Evolutionary conservation across 2,797 vertebrate species (phyloP).

Genomic region (Pangasius macronema): DNA sequence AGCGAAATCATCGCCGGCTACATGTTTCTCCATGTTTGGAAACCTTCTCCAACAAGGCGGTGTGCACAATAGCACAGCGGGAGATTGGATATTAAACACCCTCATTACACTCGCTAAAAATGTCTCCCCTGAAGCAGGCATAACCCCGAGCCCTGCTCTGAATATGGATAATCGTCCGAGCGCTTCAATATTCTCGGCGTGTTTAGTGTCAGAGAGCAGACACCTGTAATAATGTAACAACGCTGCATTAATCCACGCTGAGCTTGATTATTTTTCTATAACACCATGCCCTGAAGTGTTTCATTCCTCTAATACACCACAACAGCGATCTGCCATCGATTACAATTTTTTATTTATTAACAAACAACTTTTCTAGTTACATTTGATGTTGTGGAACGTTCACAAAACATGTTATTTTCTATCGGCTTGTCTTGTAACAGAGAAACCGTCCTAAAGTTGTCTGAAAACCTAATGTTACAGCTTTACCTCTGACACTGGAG

Average conservation of each 20-base stretch:
- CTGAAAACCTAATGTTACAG: too few relatives aligned
- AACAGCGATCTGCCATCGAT: background rate
- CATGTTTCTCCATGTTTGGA: slow-evolving; percentile 48
- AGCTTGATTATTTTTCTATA: background rate
- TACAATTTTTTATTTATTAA: background rate
- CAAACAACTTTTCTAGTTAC: background rate
- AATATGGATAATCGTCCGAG: slow-evolving; percentile 30
- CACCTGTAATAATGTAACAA: slow-evolving; percentile 33
- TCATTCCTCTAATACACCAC: background rate
- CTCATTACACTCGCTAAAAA: slow-evolving; percentile 49
- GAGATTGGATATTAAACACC: slow-evolving; percentile 46
- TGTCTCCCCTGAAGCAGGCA: slow-evolving; percentile 33
- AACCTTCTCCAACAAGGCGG: slow-evolving; percentile 53
- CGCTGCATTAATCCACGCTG: background rate
- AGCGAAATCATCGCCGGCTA: slow-evolving; percentile 47
- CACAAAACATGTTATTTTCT: too few relatives aligned
- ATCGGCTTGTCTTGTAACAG: too few relatives aligned
- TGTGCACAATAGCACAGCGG: slow-evolving; percentile 46
- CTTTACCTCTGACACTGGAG: background rate
- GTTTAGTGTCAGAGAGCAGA: slow-evolving; percentile 10
- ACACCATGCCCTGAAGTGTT: background rate
- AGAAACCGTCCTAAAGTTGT: too few relatives aligned
- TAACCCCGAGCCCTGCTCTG: slow-evolving; percentile 37
- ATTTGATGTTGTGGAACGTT: background rate
- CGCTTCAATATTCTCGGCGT: slow-evolving; percentile 4